Base-by-base conservation (phyloP, 2,888 invertebrate genomes). In the Tortrix viridana region DNA sequence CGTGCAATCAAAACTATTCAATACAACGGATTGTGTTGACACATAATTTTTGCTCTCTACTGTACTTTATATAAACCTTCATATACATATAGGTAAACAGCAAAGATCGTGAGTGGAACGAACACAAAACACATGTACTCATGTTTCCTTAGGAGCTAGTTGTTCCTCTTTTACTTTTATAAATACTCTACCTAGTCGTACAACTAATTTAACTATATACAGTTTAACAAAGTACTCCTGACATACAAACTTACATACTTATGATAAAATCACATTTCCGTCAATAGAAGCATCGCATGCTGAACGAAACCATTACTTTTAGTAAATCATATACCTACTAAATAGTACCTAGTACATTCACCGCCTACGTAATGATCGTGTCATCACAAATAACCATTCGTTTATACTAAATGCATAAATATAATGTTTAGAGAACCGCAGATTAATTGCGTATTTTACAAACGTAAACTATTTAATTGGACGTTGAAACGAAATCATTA, bases 81-180 rank as follows among this genome's bases (percentile, higher is more conserved):
- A 32, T 12, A 12, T 32, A 32, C 12, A n/a, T n/a, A n/a, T n/a
- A 12, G n/a, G n/a, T 32, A 32, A 32, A 32, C 32, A 32, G 9
- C 32, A 32, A 12, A 32, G 32, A 41, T 48, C 41, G 41, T n/a
- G 41, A n/a, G 14, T 53, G n/a, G 14, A 55, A 41, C 9, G 12
- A 0, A 62, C 5, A 9, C 2, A 50, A 46, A 32, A 12, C 43
- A 56, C 56, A 23, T 46, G 12, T 52, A 26, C 37, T 19, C 56
- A 53, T 20, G 7, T 41, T 53, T 41, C 19, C 87, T 89, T 89
- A 89, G 32, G n/a, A 50, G 19, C 88, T 90, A 90, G 77, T 90
- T 90, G 90, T 84, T 90, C 90, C 90, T 88, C 90, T 82, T 86
- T 86, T 86, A 88, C 85, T 85, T 80, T 79, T 81, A 75, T 72